Conservation (phyloP, 2,888 invertebrate genomes). For the Hanleya hanleyi region DNA sequence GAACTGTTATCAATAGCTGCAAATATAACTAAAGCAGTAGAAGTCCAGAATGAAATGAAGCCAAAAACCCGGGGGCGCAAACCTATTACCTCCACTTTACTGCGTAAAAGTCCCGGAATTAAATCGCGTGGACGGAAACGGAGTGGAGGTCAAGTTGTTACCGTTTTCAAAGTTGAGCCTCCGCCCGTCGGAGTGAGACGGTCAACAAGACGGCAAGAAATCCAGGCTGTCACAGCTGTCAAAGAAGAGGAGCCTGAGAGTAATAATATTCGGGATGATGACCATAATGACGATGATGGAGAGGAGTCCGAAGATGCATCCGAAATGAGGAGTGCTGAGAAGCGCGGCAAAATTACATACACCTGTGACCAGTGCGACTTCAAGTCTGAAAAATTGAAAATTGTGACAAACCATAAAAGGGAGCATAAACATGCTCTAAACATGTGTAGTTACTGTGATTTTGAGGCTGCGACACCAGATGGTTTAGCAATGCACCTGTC, state of each 20-base stretch:
- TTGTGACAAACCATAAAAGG: slow-evolving; percentile 49
- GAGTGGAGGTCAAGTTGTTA: no score
- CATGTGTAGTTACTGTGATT: slow-evolving; percentile 72
- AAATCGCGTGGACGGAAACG: no score
- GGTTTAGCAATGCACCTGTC: slow-evolving; percentile 72
- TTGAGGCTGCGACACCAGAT: slow-evolving; percentile 59
- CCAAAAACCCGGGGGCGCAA: slow-evolving; percentile 24
- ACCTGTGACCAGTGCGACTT: slow-evolving; percentile 55
- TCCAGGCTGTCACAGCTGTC: no score
- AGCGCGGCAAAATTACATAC: slow-evolving; percentile 32
- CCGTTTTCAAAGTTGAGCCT: no score
- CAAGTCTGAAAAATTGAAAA: slow-evolving; percentile 44
- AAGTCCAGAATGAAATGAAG: no score
- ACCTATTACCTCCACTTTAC: slow-evolving; percentile 29
- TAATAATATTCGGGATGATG: slow-evolving; percentile 14
- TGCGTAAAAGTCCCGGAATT: no score
- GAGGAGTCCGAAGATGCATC: slow-evolving; percentile 13
- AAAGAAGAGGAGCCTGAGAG: no score
- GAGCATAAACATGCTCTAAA: slow-evolving; percentile 57
- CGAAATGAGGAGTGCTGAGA: slow-evolving; percentile 21
- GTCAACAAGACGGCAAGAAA: no score
- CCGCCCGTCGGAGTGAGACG: no score
- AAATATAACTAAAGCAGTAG: no score
- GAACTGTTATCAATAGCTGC: no score
- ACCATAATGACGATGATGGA: slow-evolving; percentile 9